Evolutionary conservation across 2,888 invertebrate species (phyloP), one percentile per base, ranked within the genome.

Genomic region (Aplocera efformata): DNA sequence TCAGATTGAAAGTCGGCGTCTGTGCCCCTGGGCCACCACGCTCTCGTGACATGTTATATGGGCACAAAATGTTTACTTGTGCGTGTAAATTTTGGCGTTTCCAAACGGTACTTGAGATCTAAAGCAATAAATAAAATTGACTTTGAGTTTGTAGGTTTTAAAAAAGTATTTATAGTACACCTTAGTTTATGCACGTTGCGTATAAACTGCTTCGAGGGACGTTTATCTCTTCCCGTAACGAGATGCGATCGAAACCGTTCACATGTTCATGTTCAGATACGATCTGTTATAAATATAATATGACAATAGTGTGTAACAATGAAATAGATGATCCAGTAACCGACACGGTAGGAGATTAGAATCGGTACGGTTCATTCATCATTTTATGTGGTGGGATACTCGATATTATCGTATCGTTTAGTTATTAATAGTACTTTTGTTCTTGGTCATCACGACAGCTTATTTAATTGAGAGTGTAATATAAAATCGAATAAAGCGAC

Each of bases 271-370:
- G 59, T 44, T 29, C 39, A 53, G 72, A 76, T 78, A 76, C 41
- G 53, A 78, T 78, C 73, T 72, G 68, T 72, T 72, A 76, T 67
- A 76, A 78, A 79, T 78, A 72, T 75, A 72, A 73, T 73, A 77
- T 66, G 79, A 79, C 79, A 79, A 77, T 78, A 67, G 76, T 64
- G 62, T 73, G 76, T 77, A 77, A 76, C 78, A 74, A 72, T 73
- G 72, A 71, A 64, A 59, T 65, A 67, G 69, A 72, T 67, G 71
- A 71, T 63, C 68, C 67, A 50, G 55, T 58, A 67, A 65, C 66
- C 62, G 66, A 55, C 56, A 53, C 53, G 51, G 53, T 31, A 51
- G 49, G 35, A 53, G 76, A 78, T 76, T 67, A 55, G 41, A 56
- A 78, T 76, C 78, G 49, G 49, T 63, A 60, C 47, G 54, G 66